phyloP scores from a whole-genome alignment of 2,797 vertebrate genomes.

The Sebastes vulpes region DNA sequence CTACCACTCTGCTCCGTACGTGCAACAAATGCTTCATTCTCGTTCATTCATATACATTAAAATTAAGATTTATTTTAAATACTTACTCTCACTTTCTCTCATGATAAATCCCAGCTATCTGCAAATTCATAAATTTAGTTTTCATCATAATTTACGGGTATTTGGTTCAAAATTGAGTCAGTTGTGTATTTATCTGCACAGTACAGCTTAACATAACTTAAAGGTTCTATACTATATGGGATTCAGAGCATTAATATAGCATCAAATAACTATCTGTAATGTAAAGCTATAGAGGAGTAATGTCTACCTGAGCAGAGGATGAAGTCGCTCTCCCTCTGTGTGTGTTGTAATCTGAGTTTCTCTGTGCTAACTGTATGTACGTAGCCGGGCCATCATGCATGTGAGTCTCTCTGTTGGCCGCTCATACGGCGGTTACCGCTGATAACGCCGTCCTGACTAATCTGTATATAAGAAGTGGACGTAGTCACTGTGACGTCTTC shows the following conservation, averaged over 20 bases:
- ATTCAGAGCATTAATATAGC: neutral
- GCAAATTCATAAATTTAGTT: neutral
- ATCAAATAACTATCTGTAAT: neutral
- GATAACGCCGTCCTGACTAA: too few species aligned
- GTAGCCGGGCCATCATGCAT: too few species aligned
- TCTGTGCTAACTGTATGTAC: neutral
- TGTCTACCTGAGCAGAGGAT: neutral
- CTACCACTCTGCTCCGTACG: neutral
- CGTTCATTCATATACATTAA: neutral
- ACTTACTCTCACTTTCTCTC: neutral
- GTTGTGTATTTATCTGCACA: neutral
- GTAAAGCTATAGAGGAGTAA: neutral
- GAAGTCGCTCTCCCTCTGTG: neutral
- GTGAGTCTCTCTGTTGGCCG: too few species aligned
- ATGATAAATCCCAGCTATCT: neutral
- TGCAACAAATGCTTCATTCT: neutral
- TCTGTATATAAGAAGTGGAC: too few species aligned
- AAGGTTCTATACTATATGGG: neutral
- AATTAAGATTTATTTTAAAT: neutral
- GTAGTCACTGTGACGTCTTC: too few species aligned
- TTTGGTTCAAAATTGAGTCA: neutral
- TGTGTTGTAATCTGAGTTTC: neutral
- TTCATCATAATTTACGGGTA: neutral
- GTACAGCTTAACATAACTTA: neutral
- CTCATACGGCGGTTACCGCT: too few species aligned